These are phyloP conservation scores for Limnodromus scolopaceus DNA, from an alignment of 2,797 vertebrate genomes.

Conservation along the genomic window DNA sequence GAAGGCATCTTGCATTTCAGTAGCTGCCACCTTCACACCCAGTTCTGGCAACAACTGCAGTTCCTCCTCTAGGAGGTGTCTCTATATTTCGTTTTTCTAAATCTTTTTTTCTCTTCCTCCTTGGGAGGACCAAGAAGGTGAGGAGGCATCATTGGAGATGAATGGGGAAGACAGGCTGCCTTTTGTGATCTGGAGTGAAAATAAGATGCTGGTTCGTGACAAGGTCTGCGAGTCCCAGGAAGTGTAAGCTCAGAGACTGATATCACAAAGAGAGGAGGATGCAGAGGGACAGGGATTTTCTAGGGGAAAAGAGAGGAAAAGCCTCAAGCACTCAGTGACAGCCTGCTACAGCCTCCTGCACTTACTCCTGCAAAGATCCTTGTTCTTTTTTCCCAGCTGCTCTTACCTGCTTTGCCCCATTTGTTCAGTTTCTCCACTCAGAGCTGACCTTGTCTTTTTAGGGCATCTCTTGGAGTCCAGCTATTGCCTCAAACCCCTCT, in stretches of 20 bases:
- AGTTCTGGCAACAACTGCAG: neutral
- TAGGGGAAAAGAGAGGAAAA: neutral
- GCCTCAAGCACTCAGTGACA: neutral
- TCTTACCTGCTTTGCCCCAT: neutral
- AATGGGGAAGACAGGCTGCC: neutral
- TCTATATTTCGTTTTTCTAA: neutral
- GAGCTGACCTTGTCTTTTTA: neutral
- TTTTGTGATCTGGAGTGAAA: neutral
- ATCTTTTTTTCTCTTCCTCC: neutral
- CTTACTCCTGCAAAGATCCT: neutral
- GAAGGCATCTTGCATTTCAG: neutral
- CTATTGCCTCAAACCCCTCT: neutral
- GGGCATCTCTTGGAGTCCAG: neutral
- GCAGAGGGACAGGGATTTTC: neutral
- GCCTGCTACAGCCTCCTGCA: neutral
- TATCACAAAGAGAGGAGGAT: neutral
- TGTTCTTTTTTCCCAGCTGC: neutral
- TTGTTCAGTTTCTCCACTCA: neutral
- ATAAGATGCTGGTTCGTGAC: neutral
- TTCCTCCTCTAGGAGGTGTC: neutral
- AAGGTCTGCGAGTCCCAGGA: neutral
- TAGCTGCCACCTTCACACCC: neutral
- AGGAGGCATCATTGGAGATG: neutral
- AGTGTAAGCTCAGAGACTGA: neutral
- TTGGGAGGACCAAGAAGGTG: neutral